phyloP scores from a whole-genome alignment of 2,113 vertebrate species.

The Myiozetetes cayanensis region DNA sequence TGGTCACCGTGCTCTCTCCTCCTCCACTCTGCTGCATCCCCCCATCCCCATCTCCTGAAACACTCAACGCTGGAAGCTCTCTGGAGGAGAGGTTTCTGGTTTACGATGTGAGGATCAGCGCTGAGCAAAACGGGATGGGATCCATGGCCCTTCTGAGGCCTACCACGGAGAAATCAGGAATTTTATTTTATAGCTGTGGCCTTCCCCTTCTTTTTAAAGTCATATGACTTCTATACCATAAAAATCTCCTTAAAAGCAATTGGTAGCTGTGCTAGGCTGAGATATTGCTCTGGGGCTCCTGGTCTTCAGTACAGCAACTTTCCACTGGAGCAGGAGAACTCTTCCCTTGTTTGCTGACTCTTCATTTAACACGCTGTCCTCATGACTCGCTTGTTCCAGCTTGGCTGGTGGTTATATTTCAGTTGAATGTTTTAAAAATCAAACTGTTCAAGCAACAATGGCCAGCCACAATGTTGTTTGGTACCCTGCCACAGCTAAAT shows the following conservation, averaged over 20 bases:
- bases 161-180: not conserved
- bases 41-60: not conserved
- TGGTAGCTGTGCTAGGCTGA: not conserved
- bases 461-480: slow-evolving; percentile 56
- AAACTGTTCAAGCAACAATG: slow-evolving; percentile 65
- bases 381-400: not conserved
- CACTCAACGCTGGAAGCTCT: not conserved
- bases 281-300: not conserved
- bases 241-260: not conserved
- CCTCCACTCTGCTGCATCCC: not conserved
- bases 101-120: not conserved
- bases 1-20: not conserved
- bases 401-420: slow-evolving; percentile 20
- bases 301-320: not conserved
- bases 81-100: not conserved
- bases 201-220: not conserved
- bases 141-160: not conserved
- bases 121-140: not conserved
- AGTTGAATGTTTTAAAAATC: slow-evolving; percentile 63
- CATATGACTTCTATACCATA: not conserved
- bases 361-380: not conserved
- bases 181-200: not conserved
- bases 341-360: not conserved
- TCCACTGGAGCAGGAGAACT: not conserved
- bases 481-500: slow-evolving; percentile 47